A percentile compares a stretch with the other conserved stretches of the same genome.
Conservation (phyloP, 2,113 vertebrate genomes). For the Hippoglossus stenolepis region DNA sequence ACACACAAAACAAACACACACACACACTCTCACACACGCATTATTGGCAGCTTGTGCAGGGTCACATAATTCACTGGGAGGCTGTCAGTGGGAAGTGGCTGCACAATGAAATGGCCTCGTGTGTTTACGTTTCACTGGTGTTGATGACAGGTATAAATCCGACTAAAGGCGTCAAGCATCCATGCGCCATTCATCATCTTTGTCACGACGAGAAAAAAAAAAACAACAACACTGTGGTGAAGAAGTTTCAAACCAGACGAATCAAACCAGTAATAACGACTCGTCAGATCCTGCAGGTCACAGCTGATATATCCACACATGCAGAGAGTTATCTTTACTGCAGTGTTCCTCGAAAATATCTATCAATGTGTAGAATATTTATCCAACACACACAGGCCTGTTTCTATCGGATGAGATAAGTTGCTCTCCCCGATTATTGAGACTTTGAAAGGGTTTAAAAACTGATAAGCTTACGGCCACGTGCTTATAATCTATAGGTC, state of each 20-base stretch:
- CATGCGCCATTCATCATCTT: conserved; percentile 49
- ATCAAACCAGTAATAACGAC: neutral
- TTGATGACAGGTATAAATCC: conserved; percentile 80
- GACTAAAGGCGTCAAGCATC: conserved; percentile 48
- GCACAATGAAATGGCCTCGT: conserved; percentile 72
- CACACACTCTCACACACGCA: neutral
- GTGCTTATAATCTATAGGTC: neutral
- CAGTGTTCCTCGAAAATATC: neutral
- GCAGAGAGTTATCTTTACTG: neutral
- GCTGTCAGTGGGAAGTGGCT: conserved; percentile 71
- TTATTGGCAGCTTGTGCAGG: conserved; percentile 25
- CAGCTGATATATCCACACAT: neutral
- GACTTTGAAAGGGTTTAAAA: neutral
- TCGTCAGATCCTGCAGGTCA: neutral
- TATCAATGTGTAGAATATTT: neutral
- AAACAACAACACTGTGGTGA: neutral
- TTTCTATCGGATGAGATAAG: neutral
- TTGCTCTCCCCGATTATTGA: neutral
- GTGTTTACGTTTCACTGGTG: conserved; percentile 71
- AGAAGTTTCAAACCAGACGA: neutral
- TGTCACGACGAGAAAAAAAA: conserved; percentile 3
- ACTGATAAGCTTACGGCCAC: neutral
- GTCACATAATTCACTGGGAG: conserved; percentile 56
- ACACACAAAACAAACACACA: neutral
- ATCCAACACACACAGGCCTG: neutral